Evolutionary conservation across 2,797 vertebrate species (phyloP), one percentile per base, ranked within the genome.

Genomic region (Artibeus jamaicensis): DNA sequence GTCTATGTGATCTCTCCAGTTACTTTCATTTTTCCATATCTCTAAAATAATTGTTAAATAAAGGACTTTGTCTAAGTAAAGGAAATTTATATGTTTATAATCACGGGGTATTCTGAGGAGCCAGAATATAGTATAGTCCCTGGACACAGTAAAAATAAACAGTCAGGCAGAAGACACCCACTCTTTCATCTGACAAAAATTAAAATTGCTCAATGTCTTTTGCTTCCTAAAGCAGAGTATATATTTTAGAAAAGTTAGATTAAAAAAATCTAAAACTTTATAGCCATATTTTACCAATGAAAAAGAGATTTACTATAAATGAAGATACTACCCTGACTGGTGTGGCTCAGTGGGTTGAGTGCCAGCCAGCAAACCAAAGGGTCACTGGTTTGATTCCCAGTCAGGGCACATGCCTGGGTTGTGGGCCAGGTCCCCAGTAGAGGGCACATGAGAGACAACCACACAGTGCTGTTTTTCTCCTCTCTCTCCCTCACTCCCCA

Each of bases 31-130:
- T 94, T 22, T 18, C 39, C 26, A 15, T 86, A 50, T 65, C 18
- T 86, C 82, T 97, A 86, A 93, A 93, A 88, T 89, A 87, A 65
- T 83, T 68, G 74, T 70, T 73, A 94, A 84, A 83, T 86, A 89
- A 95, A 93, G 26, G 77, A 84, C 12, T 79, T 91, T 48, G 16
- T 76, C 32, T 91, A 24, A 10, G 48, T 78, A 86, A 65, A 73
- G 18, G n/a, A 89, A 65, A 84, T 57, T 71, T 50, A 59, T 70
- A 21, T 59, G 77, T 44, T 34, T 71, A 68, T 8, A 87, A 1
- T 83, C 65, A 88, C 39, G 50, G 44, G 83, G 44, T 82, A 94
- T 46, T 87, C 83, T 77, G 71, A 94, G 26, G 44, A 94, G 11
- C 14, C 37, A 67, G 34, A 29, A 39, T 62, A 81, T 6, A 18